Base-by-base conservation (phyloP, 2,888 invertebrate species). In the Agrenia bidenticulata region DNA sequence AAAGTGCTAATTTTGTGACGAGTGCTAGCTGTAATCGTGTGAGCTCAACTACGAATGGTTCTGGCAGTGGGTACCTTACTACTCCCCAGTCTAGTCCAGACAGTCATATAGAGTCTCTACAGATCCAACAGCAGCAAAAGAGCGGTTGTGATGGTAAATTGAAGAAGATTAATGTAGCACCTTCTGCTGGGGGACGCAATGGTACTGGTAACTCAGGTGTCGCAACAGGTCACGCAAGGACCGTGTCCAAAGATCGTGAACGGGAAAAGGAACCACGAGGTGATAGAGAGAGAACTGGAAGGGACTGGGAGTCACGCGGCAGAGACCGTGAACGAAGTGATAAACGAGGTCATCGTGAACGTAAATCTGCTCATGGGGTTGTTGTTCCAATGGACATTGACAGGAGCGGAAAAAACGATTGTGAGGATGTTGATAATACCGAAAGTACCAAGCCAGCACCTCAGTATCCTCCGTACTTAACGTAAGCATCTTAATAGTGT, bases 401-500 rank as follows among this genome's bases (percentile, higher is more conserved):
- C 75, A 74, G 26, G 67, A 73, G 54, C 45, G 61, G 64, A 11
- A 26, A 55, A 39, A 5, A 50, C 17, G 55, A 65, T 11, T 55
- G 67, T 24, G 51, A 55, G 49, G 53, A 64, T 37, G 54, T 42
- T 41, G 51, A 56, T 57, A 50, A 49, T 13, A 55, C 58, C 26
- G 61, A 65, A 23, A 53, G 61, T 54, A 65, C 64, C 27, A 61
- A 63, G 51, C 42, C 50, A 65, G 64, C 32, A 50, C 58, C 64
- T 15, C 81, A 81, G 56, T 80, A 79, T 72, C 81, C 82, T 45
- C 84, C 85, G 77, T 86, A 84, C 80, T 80, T 84, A 78, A 82
- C 82, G 86, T 86, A 79, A 83, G 84, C 21, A 24, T 19, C 5
- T 45, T 45, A 45, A 19, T n/a, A 19, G 15, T 45, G 45, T 17